Base-by-base conservation (phyloP, 2,888 invertebrate species). In the Hirtodrosophila trivittata region DNA sequence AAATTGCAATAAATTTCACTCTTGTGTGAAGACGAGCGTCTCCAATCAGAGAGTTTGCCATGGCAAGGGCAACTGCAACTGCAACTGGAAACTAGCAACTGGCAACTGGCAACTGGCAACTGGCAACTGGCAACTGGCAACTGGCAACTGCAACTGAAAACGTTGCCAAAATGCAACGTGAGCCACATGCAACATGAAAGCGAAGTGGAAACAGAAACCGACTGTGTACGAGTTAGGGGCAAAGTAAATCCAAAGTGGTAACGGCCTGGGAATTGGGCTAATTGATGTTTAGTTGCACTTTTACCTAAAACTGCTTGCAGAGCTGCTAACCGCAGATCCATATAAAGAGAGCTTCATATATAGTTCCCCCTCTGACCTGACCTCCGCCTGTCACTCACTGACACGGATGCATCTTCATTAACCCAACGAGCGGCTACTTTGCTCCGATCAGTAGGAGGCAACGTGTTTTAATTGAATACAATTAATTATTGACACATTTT, bases 401-500 rank as follows among this genome's bases (percentile, higher is more conserved):
- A 81, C 86, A 81, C 82, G 76, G 75, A 80, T 87, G 82, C 88
- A 87, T 88, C 88, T 88, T 88, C 86, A 88, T 88, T 86, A 87
- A 73, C 66, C 66, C 50, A 64, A 66, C 30, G 62, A 60, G 45
- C 47, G 37, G 25, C 41, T 10, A 38, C 26, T 10, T 28, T 42
- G 32, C 25, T 33, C 10, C 49, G 47, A 54, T 58, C 41, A 41
- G 30, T 41, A 42, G 47, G 28, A 38, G 43, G 51, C 13, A 65
- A 68, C 68, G 69, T 74, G 77, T 71, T 81, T 87, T 86, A 89
- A 88, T 89, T 89, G 84, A 87, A 89, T 89, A 75, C 87, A 89
- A 89, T 89, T 89, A 89, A 89, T 89, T 89, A 89, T 88, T 89
- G 87, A 89, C 89, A 89, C 88, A 88, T 89, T 87, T 87, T 62